Evolutionary conservation across 2,888 invertebrate species (phyloP), one percentile per base, ranked within the genome.

Genomic region (Lucinisca nassula): DNA sequence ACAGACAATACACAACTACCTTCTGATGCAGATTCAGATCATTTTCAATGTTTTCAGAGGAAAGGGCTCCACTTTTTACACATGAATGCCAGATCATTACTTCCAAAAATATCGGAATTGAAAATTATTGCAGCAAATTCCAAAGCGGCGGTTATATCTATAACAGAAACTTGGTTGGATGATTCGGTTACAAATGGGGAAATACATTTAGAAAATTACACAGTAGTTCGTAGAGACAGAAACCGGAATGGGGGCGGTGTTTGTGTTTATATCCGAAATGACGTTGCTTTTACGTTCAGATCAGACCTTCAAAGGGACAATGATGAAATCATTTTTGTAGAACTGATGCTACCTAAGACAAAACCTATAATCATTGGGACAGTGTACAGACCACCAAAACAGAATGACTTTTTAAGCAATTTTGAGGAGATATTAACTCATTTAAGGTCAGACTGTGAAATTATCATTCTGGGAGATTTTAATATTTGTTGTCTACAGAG

Each of bases 381-480:
- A 51, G 55, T 55, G 21, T 80, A 84, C 40, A 79, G 84, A 72
- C 80, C 80, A n/a, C 84, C 51, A 8, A 80, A 84, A 35, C 79
- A 80, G 32, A 40, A 51, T 58, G 58, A 73, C 49, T 79, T 79
- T 58, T 76, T 79, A 32, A 58, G 58, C 17, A 35, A 72, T 27
- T 81, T 85, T 12, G 82, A 82, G 24, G 67, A 67, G 21, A 35
- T 67, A 12, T 67, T 35, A 35, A 35, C 35, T 1, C 12, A 67
- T 35, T 35, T 79, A 21, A 70, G 79, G 35, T n/a, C 79, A n/a
- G 51, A 79, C 51, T 72, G 72, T 51, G 79, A 79, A 79, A 70
- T 49, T 30, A 17, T 70, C 3, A 70, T 79, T 51, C 1, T 72
- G 38, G 35, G 76, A n/a, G 30, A 76, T 32, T 76, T 75, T 45